These are phyloP conservation scores for Acrocephalus arundinaceus DNA, from an alignment of 2,113 vertebrate genomes.

Conservation along the genomic window DNA sequence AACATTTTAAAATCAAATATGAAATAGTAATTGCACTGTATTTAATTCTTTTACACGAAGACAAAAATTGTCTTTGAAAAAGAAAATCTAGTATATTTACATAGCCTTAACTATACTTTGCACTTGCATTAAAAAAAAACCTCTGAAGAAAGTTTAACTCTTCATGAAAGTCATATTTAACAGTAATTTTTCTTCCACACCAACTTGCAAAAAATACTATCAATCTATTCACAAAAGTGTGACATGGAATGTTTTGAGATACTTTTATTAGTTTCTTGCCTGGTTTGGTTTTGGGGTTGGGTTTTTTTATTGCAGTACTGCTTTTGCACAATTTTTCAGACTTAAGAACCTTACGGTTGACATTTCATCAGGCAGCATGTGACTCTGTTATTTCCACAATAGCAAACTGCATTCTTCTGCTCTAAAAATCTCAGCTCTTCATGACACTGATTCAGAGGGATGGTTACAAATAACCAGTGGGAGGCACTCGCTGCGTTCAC, in stretches of 20 bases:
- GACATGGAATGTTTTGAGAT: background rate
- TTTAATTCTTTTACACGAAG: background rate
- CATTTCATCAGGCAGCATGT: background rate
- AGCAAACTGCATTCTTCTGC: background rate
- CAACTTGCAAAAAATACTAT: background rate
- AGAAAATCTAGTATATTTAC: background rate
- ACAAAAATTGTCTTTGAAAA: background rate
- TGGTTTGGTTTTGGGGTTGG: background rate
- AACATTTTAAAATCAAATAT: background rate
- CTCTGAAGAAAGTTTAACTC: background rate
- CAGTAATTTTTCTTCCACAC: background rate
- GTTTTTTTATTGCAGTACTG: background rate
- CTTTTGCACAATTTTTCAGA: background rate
- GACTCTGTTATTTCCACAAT: background rate
- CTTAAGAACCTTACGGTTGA: background rate
- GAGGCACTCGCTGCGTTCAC: background rate
- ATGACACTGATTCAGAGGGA: background rate
- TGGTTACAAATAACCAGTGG: background rate
- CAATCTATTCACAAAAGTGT: background rate
- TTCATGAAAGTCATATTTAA: background rate
- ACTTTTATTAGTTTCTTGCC: background rate
- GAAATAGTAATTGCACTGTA: background rate
- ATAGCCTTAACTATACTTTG: background rate
- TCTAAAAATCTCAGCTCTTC: background rate
- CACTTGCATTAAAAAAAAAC: background rate